These are phyloP conservation scores for Molossus molossus DNA, from an alignment of 2,797 vertebrate genomes.

Conservation along the genomic window DNA sequence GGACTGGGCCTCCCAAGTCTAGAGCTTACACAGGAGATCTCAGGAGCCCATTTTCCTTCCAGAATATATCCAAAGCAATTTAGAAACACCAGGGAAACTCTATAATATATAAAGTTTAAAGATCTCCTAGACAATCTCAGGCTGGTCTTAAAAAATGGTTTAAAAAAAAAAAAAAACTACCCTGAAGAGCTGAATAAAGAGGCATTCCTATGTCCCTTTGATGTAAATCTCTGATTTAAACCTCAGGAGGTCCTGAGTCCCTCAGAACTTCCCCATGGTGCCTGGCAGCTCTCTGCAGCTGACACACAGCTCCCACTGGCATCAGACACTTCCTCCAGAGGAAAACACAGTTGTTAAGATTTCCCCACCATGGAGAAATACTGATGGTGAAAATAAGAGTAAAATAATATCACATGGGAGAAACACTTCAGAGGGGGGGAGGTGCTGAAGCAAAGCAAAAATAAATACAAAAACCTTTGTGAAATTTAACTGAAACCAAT, in stretches of 20 bases:
- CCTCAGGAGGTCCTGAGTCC: neutral
- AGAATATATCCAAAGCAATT: constrained; percentile 10
- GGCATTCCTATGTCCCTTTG: neutral
- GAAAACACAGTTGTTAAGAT: neutral
- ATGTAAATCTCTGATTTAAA: constrained; percentile 41
- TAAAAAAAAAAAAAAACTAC: neutral
- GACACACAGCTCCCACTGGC: neutral
- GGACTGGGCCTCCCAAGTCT: neutral
- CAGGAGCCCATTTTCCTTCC: neutral
- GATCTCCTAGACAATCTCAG: neutral
- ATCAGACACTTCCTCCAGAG: neutral
- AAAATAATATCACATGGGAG: neutral
- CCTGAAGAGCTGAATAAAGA: neutral
- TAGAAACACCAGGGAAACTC: neutral
- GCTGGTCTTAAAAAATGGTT: neutral
- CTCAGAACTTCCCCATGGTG: neutral
- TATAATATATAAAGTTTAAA: neutral
- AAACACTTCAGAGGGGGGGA: constrained; percentile 1
- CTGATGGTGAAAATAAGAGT: neutral
- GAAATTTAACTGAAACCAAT: constrained; percentile 4
- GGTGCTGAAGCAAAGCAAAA: constrained; percentile 23
- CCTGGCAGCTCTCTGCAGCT: neutral
- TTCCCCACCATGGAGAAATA: neutral
- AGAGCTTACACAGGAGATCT: neutral
- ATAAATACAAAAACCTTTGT: constrained; percentile 23